Evolutionary conservation across 2,797 vertebrate species (phyloP).

Genomic region (Falco concolor): DNA sequence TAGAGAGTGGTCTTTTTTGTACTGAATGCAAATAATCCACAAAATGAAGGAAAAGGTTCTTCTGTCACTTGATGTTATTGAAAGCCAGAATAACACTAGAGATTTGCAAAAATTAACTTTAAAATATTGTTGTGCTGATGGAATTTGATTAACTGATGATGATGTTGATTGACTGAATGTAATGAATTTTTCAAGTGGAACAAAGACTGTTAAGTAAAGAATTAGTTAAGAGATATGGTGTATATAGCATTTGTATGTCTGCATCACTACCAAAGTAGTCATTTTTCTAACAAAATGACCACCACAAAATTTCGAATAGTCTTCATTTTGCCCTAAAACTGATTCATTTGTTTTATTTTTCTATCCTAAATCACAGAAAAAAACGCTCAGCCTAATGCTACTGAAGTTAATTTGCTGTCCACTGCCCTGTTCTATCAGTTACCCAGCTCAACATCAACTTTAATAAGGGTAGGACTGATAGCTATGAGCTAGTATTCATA

Average conservation of each 20-base stretch:
- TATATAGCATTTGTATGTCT: background rate
- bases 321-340: background rate
- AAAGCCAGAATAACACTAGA: slow-evolving; percentile 14
- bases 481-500: background rate
- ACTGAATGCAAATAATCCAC: slow-evolving; percentile 41
- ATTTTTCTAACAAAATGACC: background rate
- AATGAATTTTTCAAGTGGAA: slow-evolving; percentile 10
- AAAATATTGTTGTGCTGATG: background rate
- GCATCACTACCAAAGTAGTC: background rate
- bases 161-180: background rate
- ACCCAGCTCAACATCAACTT: background rate
- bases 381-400: rapidly evolving
- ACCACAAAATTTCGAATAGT: background rate
- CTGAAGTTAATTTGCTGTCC: background rate
- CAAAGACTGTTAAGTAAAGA: background rate
- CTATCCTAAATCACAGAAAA: background rate
- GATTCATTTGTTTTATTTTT: background rate
- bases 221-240: background rate
- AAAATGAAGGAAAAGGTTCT: slow-evolving; percentile 7
- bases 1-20: slow-evolving; percentile 30
- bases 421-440: background rate
- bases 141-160: slow-evolving; percentile 10
- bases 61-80: slow-evolving; percentile 16
- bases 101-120: slow-evolving; percentile 20
- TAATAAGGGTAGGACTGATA: background rate